Base-by-base conservation (phyloP, 2,888 invertebrate species). In the Chloroclysta siterata region DNA sequence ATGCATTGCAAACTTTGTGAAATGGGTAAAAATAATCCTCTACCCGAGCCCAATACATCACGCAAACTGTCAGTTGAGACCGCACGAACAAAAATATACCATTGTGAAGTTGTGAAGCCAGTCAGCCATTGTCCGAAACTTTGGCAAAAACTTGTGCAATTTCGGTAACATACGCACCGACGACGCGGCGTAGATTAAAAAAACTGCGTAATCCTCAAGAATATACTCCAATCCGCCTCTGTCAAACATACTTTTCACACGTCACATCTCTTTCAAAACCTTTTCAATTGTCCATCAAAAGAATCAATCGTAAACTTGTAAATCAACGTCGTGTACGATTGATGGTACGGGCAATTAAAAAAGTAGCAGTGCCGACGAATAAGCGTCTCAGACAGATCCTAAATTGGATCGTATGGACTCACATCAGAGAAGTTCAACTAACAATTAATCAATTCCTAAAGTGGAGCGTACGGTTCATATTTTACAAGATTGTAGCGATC, bases 21-120 rank as follows among this genome's bases (percentile, higher is more conserved):
- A 91, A 92, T 88, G 89, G 90, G 90, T 87, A 91, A 90, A 92
- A 91, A 92, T 93, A 93, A 92, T 91, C 91, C 89, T 84, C 86
- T 81, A 79, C 83, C 84, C 82, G 74, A 80, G 83, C 78, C 87
- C 89, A 92, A 93, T 93, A 92, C 92, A 92, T 93, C 93, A 92
- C 90, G 87, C 83, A 77, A 89, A 85, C 89, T 93, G 92, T 90
- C 92, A 92, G 88, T 83, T 70, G 84, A 84, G 83, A 91, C 92
- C 92, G 87, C 92, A 93, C 82, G 87, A 90, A 90, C 92, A 90
- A 90, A 91, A 93, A 92, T 91, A 92, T 79, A 83, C 87, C 82
- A 90, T 92, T 92, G 90, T 91, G 81, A 78, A 78, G 80, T 92
- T 92, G 90, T 91, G 81, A 78, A 78, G 80, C 78, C 81, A 80